A percentile compares a stretch with the other conserved stretches of the same genome.
Conservation (phyloP, 2,113 vertebrate genomes). For the Phrynocephalus versicolor region DNA sequence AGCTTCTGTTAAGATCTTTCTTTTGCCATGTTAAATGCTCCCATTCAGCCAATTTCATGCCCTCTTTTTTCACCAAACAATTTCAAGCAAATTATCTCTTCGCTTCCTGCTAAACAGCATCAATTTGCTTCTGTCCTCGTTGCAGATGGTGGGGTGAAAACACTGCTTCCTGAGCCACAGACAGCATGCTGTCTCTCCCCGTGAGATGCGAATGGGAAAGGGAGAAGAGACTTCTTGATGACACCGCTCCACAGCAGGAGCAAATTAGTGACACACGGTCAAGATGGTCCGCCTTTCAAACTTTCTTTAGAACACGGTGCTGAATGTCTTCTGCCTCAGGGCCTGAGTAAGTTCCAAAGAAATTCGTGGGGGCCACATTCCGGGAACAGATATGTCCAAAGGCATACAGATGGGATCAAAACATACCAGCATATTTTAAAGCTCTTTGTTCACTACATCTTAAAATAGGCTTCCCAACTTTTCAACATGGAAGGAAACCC, state of each 20-base stretch:
- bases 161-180: conserved; percentile 35
- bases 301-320: conserved; percentile 20
- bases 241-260: conserved; percentile 36
- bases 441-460: too few species aligned
- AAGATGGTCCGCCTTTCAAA: conserved; percentile 10
- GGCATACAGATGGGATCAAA: too few species aligned
- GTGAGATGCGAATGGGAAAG: conserved; percentile 42
- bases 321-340: neutral
- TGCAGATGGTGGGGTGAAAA: conserved; percentile 62
- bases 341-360: too few species aligned
- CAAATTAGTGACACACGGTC: conserved; percentile 26
- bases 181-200: neutral
- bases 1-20: conserved; percentile 19
- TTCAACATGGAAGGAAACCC: too few species aligned
- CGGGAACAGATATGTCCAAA: too few species aligned
- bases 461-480: too few species aligned
- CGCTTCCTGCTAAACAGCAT: conserved; percentile 51
- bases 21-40: conserved; percentile 3
- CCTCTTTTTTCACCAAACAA: conserved; percentile 35
- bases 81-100: conserved; percentile 50
- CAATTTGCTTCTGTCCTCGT: conserved; percentile 56
- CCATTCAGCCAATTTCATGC: conserved; percentile 1
- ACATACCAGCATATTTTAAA: too few species aligned
- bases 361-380: too few species aligned
- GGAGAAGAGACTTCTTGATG: conserved; percentile 40